Evolutionary conservation across 2,888 invertebrate species (phyloP), one percentile per base, ranked within the genome.

Genomic region (Eremobia ochroleuca): DNA sequence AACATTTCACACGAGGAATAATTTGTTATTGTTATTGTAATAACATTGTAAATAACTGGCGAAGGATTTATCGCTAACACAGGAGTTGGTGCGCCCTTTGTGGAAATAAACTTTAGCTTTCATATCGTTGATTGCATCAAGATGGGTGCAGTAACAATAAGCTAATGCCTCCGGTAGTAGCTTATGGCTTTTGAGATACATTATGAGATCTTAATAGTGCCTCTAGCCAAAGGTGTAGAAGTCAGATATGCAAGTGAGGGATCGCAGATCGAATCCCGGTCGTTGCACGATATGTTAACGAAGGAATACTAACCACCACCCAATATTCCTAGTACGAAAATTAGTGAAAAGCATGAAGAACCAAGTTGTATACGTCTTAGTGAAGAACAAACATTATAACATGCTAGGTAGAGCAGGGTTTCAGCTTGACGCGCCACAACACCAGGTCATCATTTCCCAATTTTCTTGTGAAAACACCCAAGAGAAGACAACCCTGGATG

Each of bases 11-110:
- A 84, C 70, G 85, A 46, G 37, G 46, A 62, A 43, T 79, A 72
- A 77, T 46, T 67, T 85, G 76, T 79, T 72, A 76, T 85, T 85
- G 71, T 82, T 87, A 73, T 49, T 52, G 52, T 71, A 64, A 79
- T 79, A 84, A 79, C 73, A 58, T 79, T 84, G 69, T 82, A 84
- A 75, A 82, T 82, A 82, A 80, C 75, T 71, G 64, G 0, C 21
- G 85, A 82, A 40, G 34, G 85, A 82, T 82, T 85, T 82, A 85
- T 80, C 71, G 70, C 2, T 70, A 55, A 80, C 55, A 52, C 65
- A 21, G 67, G 66, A 69, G 52, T 9, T 70, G n/a, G 62, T 78
- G 34, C 49, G 46, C 70, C 84, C 84, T 83, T 62, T 73, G 68
- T 68, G 34, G 59, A 61, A 61, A 83, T 43, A 81, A 83, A 83